phyloP scores from a whole-genome alignment of 1,140 invertebrate genomes.

The Tetramorium simillimum region DNA sequence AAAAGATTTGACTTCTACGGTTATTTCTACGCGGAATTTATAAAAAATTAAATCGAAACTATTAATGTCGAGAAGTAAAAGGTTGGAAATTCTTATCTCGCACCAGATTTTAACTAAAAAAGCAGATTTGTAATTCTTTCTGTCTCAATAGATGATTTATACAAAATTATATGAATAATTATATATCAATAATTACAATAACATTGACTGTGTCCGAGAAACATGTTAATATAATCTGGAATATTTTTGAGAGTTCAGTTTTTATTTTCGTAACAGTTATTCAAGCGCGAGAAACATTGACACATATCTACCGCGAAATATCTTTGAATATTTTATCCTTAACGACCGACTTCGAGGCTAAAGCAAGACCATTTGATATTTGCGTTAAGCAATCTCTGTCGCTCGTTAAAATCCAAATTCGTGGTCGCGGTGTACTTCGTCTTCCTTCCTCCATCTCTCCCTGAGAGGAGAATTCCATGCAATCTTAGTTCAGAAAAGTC shows the following conservation, averaged over 20 bases:
- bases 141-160: neutral
- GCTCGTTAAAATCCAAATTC: slow-evolving; percentile 50
- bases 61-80: slow-evolving; percentile 11
- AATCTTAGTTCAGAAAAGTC: slow-evolving; percentile 12
- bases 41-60: slow-evolving; percentile 25
- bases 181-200: neutral
- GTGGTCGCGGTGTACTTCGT: neutral
- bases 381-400: slow-evolving; percentile 16
- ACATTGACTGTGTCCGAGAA: neutral
- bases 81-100: neutral
- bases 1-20: slow-evolving; percentile 1
- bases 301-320: slow-evolving; percentile 11
- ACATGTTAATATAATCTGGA: neutral
- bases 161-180: no score
- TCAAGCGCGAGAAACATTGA: neutral
- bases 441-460: neutral
- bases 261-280: neutral
- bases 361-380: slow-evolving; percentile 49
- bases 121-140: neutral
- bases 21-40: slow-evolving; percentile 16
- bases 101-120: neutral
- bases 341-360: slow-evolving; percentile 2
- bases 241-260: neutral
- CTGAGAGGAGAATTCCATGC: slow-evolving; percentile 3
- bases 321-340: slow-evolving; percentile 49